Evolutionary conservation across 2,888 invertebrate species (phyloP).

Genomic region (Thereva unica): DNA sequence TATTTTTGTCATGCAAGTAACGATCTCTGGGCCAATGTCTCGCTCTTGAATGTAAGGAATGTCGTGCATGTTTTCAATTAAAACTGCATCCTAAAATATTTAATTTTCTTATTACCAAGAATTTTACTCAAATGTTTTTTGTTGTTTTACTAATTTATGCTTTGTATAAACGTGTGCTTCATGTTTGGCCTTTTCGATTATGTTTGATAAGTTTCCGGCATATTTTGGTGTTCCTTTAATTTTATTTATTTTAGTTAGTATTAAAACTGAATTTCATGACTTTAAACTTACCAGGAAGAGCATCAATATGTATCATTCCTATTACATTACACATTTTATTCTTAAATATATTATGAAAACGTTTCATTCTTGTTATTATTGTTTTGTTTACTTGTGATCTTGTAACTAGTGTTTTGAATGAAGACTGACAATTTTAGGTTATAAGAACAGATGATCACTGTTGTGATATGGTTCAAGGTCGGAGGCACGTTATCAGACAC

Average conservation of each 20-base stretch:
- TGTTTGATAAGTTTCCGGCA: conserved; percentile 60
- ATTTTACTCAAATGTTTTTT: not conserved
- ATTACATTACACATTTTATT: conserved; percentile 62
- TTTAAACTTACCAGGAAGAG: conserved; percentile 66
- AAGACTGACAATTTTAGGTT: too few relatives aligned
- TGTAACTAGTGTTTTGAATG: too few relatives aligned
- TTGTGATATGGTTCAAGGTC: too few relatives aligned
- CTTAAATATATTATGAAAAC: conserved; percentile 58
- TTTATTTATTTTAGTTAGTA: not conserved
- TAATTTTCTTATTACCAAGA: not conserved
- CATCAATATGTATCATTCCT: conserved; percentile 73
- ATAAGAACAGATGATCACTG: too few relatives aligned
- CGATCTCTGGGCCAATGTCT: conserved; percentile 68
- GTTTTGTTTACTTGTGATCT: too few relatives aligned
- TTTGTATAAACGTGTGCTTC: conserved; percentile 68
- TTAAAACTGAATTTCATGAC: not conserved
- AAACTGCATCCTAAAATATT: conserved; percentile 65
- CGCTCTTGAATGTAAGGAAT: conserved; percentile 68
- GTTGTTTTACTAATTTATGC: conserved; percentile 60
- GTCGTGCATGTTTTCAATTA: conserved; percentile 82
- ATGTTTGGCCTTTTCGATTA: conserved; percentile 63
- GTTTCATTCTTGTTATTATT: conserved; percentile 51
- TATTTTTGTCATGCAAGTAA: conserved; percentile 69
- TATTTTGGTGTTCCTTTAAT: conserved; percentile 65
- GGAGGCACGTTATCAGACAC: too few relatives aligned